phyloP scores from a whole-genome alignment of 2,797 vertebrate species.

The Hylomyscus alleni region DNA sequence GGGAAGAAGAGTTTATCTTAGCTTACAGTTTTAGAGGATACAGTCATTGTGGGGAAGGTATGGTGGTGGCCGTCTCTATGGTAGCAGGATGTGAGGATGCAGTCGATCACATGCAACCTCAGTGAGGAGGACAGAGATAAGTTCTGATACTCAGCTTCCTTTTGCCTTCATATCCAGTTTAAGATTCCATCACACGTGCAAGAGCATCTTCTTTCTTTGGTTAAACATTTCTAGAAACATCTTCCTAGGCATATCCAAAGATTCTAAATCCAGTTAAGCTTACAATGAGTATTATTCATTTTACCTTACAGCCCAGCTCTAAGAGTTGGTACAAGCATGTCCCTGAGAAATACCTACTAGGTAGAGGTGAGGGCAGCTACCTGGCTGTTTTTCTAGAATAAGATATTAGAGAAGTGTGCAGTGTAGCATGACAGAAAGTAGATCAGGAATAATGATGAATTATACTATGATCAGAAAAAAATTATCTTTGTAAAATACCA shows the following conservation, averaged over 20 bases:
- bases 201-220: neutral
- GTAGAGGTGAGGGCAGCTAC: neutral
- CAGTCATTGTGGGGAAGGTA: no score
- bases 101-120: neutral
- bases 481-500: conserved; percentile 66
- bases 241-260: neutral
- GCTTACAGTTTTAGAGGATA: neutral
- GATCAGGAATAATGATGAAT: neutral
- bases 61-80: neutral
- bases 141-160: neutral
- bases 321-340: neutral
- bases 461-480: neutral
- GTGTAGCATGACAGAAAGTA: neutral
- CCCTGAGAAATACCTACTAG: neutral
- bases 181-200: neutral
- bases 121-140: neutral
- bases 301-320: neutral
- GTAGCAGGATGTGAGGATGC: neutral
- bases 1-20: neutral
- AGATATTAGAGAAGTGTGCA: neutral
- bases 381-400: neutral
- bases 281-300: neutral
- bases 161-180: neutral
- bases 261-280: neutral
- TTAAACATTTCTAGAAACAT: neutral